These are phyloP conservation scores for Dynastes grantii DNA, from an alignment of 2,888 invertebrate species.

Conservation along the genomic window DNA sequence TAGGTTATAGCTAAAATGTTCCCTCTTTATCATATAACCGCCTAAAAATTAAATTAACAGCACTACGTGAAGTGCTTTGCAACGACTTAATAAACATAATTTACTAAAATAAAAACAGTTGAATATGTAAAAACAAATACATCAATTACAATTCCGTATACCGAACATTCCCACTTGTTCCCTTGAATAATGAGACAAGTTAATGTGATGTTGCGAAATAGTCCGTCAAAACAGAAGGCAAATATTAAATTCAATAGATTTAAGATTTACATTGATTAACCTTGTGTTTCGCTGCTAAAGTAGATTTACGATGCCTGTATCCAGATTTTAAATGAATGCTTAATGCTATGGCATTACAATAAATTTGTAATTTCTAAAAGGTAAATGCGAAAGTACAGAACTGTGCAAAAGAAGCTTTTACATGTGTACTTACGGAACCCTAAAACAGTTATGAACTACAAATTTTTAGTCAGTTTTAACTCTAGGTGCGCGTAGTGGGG, in stretches of 20 bases:
- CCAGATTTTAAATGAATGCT: slow-evolving; percentile 10
- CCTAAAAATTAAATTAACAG: no score
- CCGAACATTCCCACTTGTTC: slow-evolving; percentile 12
- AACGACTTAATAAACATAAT: no score
- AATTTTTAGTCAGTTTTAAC: no score
- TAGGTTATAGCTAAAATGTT: no score
- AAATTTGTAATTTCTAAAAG: slow-evolving; percentile 25
- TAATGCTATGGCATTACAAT: slow-evolving; percentile 13
- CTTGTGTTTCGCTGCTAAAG: slow-evolving; percentile 18
- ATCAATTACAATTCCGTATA: slow-evolving; percentile 2
- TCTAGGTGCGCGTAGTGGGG: no score
- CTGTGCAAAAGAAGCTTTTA: neutral
- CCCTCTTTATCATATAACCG: no score
- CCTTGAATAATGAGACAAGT: slow-evolving; percentile 11
- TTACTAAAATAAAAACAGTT: no score
- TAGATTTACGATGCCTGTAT: slow-evolving; percentile 30
- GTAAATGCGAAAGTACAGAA: slow-evolving; percentile 5
- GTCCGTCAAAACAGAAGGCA: slow-evolving; percentile 24
- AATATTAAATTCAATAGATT: slow-evolving; percentile 27
- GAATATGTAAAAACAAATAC: neutral
- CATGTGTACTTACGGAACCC: no score
- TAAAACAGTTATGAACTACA: no score
- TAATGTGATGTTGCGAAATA: slow-evolving; percentile 9
- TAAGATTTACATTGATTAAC: slow-evolving; percentile 42
- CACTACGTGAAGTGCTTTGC: no score